Conservation (phyloP, 2,113 vertebrate species). For the Rattus rattus region DNA sequence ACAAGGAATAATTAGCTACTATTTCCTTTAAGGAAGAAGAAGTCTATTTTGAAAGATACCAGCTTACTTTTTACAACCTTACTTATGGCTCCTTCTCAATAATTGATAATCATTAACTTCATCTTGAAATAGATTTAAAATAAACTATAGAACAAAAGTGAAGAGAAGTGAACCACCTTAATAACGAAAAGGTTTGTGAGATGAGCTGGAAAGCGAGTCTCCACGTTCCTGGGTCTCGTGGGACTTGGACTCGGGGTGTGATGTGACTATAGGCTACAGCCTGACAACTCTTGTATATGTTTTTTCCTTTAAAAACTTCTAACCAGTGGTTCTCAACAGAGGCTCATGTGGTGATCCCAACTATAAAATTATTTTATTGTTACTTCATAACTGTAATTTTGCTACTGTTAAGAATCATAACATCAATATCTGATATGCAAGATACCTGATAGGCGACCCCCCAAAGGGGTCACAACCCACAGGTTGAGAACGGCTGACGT, state of each 20-base stretch:
- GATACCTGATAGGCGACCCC: neutral
- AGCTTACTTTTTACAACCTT: conserved; percentile 29
- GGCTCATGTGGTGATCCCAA: neutral
- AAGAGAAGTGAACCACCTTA: neutral
- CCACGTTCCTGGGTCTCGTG: neutral
- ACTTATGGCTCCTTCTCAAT: conserved; percentile 24
- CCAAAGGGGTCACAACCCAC: neutral
- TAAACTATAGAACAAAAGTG: neutral
- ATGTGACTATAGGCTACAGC: neutral
- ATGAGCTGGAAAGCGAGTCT: neutral
- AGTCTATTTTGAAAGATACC: conserved; percentile 21
- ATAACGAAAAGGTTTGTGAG: conserved; percentile 13
- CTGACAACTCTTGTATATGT: neutral
- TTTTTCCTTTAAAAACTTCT: conserved; percentile 38
- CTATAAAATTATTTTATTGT: neutral
- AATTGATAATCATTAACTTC: conserved; percentile 48
- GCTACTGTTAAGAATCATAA: neutral
- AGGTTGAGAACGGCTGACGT: neutral
- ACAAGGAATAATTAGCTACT: conserved; percentile 53
- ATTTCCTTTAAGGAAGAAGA: conserved; percentile 52
- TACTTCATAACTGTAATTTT: neutral
- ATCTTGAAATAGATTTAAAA: conserved; percentile 54
- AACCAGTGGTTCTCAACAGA: neutral
- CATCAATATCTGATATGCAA: neutral
- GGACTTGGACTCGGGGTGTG: neutral